Base-by-base conservation (phyloP, 2,113 vertebrate species). In the Ellobius talpinus region DNA sequence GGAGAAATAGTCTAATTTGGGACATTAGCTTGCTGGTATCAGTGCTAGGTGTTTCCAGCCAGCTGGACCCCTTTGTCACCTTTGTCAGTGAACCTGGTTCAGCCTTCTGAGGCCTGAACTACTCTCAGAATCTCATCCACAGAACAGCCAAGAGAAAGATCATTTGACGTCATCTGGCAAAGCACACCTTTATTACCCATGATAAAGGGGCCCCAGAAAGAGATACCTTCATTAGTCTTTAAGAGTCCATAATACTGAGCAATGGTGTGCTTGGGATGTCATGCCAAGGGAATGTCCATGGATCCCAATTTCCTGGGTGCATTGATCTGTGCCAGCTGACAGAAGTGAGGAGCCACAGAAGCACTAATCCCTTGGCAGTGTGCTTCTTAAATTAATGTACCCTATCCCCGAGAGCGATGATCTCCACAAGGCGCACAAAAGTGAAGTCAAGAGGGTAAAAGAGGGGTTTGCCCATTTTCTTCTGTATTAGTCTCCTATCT, bases 121-220 rank as follows among this genome's bases (percentile, higher is more conserved):
- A 99, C 98, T 91, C 99, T 99, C 95, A 99, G 98, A 10, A 99
- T 99, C 98, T 99, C 99, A 77, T 99, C 99, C 73, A 99, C 99
- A 39, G 98, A 99, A 76, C 99, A 99, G 39, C 99, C 99, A 65
- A 99, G 99, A 77, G 99, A 99, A n/a, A 99, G 99, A 98, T 99
- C 99, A 10, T 99, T 99, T 96, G 99, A 99, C 92, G 99, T 99
- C 95, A 99, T 99, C 98, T 99, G 99, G 68, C 99, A 99, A 98
- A 99, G 98, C 93, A 99, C 98, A 45, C 99, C 99, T 63, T 99
- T 99, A 29, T 99, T 99, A 65, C 99, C 99, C 96, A 99, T 99
- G 96, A 99, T 99, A 98, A 99, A 99, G n/a, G 99, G 99, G 87
- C 99, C 99, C 96, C 99, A 99, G 99, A 99, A 99, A 29, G 99